Evolutionary conservation across 1,140 invertebrate species (phyloP).

Genomic region (Drosophila arizonae): DNA sequence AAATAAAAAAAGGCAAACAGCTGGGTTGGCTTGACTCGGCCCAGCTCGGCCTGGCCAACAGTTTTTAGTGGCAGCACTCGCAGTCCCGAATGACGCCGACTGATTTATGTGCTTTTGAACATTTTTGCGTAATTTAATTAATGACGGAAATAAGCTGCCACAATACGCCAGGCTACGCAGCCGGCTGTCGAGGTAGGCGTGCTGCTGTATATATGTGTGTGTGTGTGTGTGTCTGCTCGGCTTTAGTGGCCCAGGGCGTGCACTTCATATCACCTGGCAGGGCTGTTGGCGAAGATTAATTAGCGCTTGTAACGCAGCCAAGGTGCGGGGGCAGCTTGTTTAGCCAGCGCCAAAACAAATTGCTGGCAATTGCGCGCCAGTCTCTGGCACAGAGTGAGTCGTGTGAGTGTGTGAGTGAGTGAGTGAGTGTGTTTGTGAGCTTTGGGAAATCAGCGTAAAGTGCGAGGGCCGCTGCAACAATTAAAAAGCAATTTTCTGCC

Average conservation of each 20-base stretch:
- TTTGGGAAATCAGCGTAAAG: constrained; percentile 72
- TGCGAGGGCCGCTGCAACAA: constrained; percentile 49
- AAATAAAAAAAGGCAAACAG: constrained; percentile 37
- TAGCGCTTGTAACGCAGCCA: constrained; percentile 68
- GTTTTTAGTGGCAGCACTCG: constrained; percentile 25
- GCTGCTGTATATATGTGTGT: not conserved
- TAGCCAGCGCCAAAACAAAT: constrained; percentile 69
- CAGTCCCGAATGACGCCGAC: constrained; percentile 58
- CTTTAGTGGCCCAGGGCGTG: constrained; percentile 22
- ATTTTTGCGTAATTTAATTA: constrained; percentile 80
- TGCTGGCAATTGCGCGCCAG: constrained; percentile 65
- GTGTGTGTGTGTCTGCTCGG: constrained; percentile 5
- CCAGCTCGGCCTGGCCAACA: constrained; percentile 7
- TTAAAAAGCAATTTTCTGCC: constrained; percentile 40
- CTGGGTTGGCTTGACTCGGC: constrained; percentile 27
- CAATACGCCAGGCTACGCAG: constrained; percentile 37
- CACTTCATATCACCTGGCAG: constrained; percentile 68
- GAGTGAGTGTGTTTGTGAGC: constrained; percentile 11
- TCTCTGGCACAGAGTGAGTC: not conserved
- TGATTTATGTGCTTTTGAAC: constrained; percentile 80
- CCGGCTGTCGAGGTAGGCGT: constrained; percentile 14
- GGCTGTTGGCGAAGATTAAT: constrained; percentile 69
- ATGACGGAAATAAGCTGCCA: constrained; percentile 65
- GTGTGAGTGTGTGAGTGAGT: not conserved
- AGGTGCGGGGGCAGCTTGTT: constrained; percentile 43